Evolutionary conservation across 2,113 vertebrate species (phyloP), one percentile per base, ranked within the genome.

Genomic region (Platichthys stellatus): DNA sequence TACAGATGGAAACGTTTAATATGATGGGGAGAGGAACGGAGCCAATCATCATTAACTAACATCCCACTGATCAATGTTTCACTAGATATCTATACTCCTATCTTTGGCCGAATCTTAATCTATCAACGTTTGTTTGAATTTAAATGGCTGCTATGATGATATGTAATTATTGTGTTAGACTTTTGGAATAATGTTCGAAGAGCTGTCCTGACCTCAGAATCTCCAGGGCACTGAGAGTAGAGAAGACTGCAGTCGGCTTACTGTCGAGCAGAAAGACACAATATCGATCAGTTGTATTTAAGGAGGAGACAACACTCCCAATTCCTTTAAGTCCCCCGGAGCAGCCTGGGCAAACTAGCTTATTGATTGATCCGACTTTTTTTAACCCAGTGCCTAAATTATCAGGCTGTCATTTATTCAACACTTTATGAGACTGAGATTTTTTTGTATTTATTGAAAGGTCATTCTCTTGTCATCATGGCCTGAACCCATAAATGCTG

Each of bases 351-450:
- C 12, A 74, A 70, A 49, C 56, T 45, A 57, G 57, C 35, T 78
- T 86, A 85, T 90, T 86, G 86, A 89, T 88, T 54, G 54, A 47
- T 14, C 81, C 75, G 72, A 72, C 71, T 28, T 56, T 71, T 62
- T 70, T 73, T 4, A 57, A 18, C 64, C 63, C 82, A 57, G 63
- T 84, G 71, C 56, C 57, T 76, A 68, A 75, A 71, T 77, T 38
- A 87, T 84, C 49, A 53, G 24, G 26, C 24, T 43, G 81, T 47
- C n/a, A 74, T 86, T 72, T 72, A 66, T 82, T 77, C 38, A 66
- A 45, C 47, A 28, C 24, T 53, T 28, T 14, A 10, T 67, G 4
- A 47, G 51, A 68, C 17, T 20, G 47, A 47, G 45, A 58, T 31
- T 6, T 5, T 7, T 31, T 31, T 31, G 24, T 38, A 69, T 75